Percentiles rank a stretch among this genome's conserved stretches.
Evolutionary conservation across 1,140 invertebrate species (phyloP).

Genomic region (Drepana arcuata): DNA sequence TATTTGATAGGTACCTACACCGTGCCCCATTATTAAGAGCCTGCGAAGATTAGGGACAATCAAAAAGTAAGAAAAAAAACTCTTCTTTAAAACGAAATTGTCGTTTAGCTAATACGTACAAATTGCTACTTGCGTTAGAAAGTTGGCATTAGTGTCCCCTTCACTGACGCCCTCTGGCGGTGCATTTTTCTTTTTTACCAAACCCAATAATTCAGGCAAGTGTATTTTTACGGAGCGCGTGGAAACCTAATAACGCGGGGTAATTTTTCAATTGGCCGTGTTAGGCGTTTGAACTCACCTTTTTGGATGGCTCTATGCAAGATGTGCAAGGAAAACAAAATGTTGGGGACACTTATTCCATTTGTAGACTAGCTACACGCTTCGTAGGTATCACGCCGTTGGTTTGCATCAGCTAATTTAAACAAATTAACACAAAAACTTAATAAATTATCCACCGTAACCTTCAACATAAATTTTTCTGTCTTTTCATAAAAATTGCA

Average conservation of each 20-base stretch:
- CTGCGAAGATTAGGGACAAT: no score
- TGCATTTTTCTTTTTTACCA: conserved; percentile 33
- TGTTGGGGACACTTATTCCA: no score
- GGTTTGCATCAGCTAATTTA: no score
- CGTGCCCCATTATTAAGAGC: no score
- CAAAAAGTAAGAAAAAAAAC: no score
- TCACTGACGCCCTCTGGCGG: conserved; percentile 31
- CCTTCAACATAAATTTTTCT: no score
- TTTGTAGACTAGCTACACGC: no score
- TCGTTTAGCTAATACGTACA: conserved; percentile 30
- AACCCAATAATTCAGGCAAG: conserved; percentile 35
- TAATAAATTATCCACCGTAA: no score
- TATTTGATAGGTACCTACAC: no score
- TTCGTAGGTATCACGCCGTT: no score
- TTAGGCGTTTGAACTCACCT: conserved; percentile 32
- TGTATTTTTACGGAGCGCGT: conserved; percentile 37
- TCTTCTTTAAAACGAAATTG: conserved; percentile 7
- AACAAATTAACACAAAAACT: no score
- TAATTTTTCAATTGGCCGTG: conserved; percentile 65
- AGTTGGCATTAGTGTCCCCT: conserved; percentile 46
- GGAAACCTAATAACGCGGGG: conserved; percentile 57
- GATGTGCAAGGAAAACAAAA: no score
- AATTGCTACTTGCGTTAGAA: conserved; percentile 36
- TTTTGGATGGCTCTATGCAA: conserved; percentile 32
- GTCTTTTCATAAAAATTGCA: background rate